Evolutionary conservation across 2,113 vertebrate species (phyloP), one percentile per base, ranked within the genome.

Genomic region (Neodon shergylaensis): DNA sequence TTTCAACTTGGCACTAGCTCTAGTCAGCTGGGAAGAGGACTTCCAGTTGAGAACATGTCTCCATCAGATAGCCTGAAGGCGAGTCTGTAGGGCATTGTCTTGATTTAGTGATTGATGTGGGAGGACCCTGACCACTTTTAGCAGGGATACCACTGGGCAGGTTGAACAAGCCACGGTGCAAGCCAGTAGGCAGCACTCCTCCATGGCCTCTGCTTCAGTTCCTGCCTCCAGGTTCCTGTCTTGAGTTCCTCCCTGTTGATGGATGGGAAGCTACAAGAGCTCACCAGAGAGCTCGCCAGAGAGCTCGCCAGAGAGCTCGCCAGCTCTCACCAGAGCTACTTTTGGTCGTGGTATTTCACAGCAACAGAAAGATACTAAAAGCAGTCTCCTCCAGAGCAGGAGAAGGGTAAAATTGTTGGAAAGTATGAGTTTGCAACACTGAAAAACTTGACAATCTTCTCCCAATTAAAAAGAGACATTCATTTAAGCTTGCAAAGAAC

Each of bases 401-500:
- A 72, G 81, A 58, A 92, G 19, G 7, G 7, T 7, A 7, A 74
- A 84, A 92, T 1, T 12, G 17, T 16, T 73, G 52, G 79, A 84
- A 87, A 92, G 28, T 17, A 52, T 47, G 49, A n/a, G 76, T 88
- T 95, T 95, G 49, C 76, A 92, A 94, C 52, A 36, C 0, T 7
- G 4, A 86, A 84, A 91, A 79, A 65, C 28, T 3, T 78, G 70
- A 90, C 78, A 78, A 36, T 85, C 68, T 42, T 77, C 58, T 52
- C 13, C 66, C 70, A 70, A 31, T 42, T 33, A 54, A n/a, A 76
- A 44, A 42, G 49, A 14, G 58, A 22, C 82, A 68, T 4, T 39
- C n/a, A 73, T 31, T n/a, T 93, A 88, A 85, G 79, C 83, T n/a
- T n/a, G 84, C 28, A 36, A 91, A 85, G 61, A 92, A 81, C 26